Evolutionary conservation across 1,140 invertebrate genomes (phyloP).

Genomic region (Caenorhabditis inopinata): DNA sequence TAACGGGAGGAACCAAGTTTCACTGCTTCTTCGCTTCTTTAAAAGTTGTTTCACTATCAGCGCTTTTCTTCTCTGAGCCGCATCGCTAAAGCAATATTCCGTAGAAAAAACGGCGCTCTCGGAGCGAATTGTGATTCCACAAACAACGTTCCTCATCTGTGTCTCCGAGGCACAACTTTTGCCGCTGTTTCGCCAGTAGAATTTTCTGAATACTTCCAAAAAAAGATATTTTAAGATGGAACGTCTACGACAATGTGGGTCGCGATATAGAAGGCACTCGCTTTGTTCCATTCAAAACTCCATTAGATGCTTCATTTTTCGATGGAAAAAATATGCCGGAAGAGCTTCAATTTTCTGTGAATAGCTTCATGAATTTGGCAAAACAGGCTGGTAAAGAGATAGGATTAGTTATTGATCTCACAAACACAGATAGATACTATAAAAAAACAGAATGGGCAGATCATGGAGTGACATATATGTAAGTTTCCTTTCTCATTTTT

Average conservation of each 20-base stretch:
- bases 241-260: constrained; percentile 38
- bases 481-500: not conserved
- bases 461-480: constrained; percentile 67
- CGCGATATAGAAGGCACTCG: constrained; percentile 42
- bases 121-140: too few relatives aligned
- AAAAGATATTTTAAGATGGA: constrained; percentile 24
- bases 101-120: too few relatives aligned
- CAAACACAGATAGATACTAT: constrained; percentile 75
- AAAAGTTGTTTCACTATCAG: too few relatives aligned
- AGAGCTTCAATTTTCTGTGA: not conserved
- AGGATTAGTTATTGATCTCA: constrained; percentile 74
- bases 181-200: too few relatives aligned
- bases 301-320: constrained; percentile 34
- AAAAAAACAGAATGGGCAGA: constrained; percentile 66
- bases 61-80: too few relatives aligned
- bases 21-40: too few relatives aligned
- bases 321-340: constrained; percentile 4
- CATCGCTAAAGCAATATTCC: too few relatives aligned
- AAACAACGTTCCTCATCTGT: too few relatives aligned
- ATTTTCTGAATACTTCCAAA: too few relatives aligned
- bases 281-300: constrained; percentile 44
- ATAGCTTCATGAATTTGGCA: not conserved
- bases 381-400: constrained; percentile 61
- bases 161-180: too few relatives aligned
- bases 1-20: too few relatives aligned